Percentiles rank a stretch among this genome's conserved stretches.
phyloP scores from a whole-genome alignment of 2,113 vertebrate species.

The Tapirus terrestris region DNA sequence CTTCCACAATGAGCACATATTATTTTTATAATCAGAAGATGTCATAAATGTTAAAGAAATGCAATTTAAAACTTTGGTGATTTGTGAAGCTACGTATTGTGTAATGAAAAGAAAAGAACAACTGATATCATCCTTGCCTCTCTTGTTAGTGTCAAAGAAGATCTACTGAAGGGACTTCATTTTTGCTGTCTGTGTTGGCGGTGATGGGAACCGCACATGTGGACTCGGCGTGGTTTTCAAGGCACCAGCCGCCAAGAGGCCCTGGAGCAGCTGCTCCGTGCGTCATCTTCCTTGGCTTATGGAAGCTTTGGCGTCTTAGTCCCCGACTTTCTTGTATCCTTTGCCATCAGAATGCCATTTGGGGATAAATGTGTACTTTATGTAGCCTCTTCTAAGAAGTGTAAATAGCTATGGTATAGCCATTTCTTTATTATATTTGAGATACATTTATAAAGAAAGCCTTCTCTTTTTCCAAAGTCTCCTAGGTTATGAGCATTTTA shows the following conservation, averaged over 20 bases:
- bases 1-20: not conserved
- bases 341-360: constrained; percentile 54
- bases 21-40: not conserved
- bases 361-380: not conserved
- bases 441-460: not conserved
- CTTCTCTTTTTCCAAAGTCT: not conserved
- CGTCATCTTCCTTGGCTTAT: constrained; percentile 87
- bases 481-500: not conserved
- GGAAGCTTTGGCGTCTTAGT: constrained; percentile 87
- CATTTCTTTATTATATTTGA: not conserved
- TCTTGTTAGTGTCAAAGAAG: constrained; percentile 81
- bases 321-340: constrained; percentile 87
- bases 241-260: constrained; percentile 76
- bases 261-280: constrained; percentile 77
- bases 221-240: constrained; percentile 85
- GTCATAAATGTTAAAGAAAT: not conserved
- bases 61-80: not conserved
- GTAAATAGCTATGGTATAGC: not conserved
- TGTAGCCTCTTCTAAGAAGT: not conserved
- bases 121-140: not conserved
- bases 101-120: not conserved
- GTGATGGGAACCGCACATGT: constrained; percentile 83
- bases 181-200: constrained; percentile 84
- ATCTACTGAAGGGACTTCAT: constrained; percentile 85
- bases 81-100: not conserved